These are phyloP conservation scores for Lithobius niger DNA, from an alignment of 1,140 invertebrate genomes.

Conservation along the genomic window DNA sequence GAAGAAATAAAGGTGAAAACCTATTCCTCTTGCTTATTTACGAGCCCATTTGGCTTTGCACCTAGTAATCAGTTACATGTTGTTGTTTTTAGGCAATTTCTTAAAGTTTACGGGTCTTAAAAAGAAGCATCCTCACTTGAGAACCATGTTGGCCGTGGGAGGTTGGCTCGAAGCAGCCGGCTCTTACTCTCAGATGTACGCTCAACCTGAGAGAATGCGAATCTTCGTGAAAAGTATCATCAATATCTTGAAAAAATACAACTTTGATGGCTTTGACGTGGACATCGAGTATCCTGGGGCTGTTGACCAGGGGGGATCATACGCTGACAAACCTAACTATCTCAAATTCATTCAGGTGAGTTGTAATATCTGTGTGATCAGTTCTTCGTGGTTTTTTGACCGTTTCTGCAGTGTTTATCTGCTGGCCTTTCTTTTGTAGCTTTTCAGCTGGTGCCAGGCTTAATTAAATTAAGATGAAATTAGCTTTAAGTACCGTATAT, in stretches of 20 bases:
- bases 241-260: constrained; percentile 26
- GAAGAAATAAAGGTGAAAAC: no score
- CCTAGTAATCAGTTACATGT: no score
- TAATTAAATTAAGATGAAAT: no score
- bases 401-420: no score
- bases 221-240: constrained; percentile 27
- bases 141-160: constrained; percentile 64
- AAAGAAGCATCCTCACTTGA: constrained; percentile 52
- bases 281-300: constrained; percentile 32
- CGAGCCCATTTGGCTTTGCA: no score
- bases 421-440: no score
- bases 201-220: constrained; percentile 16
- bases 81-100: constrained; percentile 58
- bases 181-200: constrained; percentile 31
- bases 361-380: neutral
- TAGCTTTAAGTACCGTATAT: no score
- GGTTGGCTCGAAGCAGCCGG: constrained; percentile 27
- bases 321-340: constrained; percentile 57
- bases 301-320: constrained; percentile 50
- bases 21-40: no score
- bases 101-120: constrained; percentile 61
- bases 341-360: constrained; percentile 48
- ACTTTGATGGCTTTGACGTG: constrained; percentile 33
- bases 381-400: no score
- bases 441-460: no score